phyloP scores from a whole-genome alignment of 2,113 vertebrate genomes.

The Octodon degus region DNA sequence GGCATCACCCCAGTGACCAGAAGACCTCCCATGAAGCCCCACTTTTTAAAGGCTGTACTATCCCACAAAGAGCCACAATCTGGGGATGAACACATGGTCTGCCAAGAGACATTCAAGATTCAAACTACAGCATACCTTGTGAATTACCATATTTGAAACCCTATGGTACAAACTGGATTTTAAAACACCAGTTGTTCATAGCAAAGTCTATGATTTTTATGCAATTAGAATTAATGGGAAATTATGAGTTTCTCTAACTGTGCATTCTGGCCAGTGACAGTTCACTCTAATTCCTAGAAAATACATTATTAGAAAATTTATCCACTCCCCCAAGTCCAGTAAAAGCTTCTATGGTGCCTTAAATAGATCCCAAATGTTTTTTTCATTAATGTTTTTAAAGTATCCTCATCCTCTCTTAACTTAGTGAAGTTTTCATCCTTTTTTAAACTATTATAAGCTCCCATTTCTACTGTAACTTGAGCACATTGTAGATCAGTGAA shows the following conservation, averaged over 20 bases:
- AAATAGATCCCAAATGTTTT: background rate
- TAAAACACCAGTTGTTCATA: background rate
- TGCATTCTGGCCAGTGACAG: background rate
- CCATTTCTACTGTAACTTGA: constrained; percentile 27
- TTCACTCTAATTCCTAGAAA: background rate
- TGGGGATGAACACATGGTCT: background rate
- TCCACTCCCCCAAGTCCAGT: background rate
- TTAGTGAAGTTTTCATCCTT: constrained; percentile 10
- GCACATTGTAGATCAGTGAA: constrained; percentile 32
- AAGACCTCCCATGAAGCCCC: background rate
- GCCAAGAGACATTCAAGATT: background rate
- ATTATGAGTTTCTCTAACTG: background rate
- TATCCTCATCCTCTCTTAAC: constrained; percentile 48
- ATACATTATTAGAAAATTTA: constrained; percentile 21
- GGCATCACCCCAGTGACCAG: background rate
- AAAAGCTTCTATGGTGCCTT: background rate
- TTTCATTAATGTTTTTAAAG: constrained; percentile 58
- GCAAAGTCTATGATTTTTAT: background rate
- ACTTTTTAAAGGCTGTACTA: background rate
- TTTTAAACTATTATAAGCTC: constrained; percentile 20
- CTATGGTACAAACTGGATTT: background rate
- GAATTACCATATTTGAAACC: background rate
- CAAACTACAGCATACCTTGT: background rate
- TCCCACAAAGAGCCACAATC: background rate
- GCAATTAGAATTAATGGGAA: constrained; percentile 26